Evolutionary conservation across 1,140 invertebrate species (phyloP), one percentile per base, ranked within the genome.

Genomic region (Bombus polaris): DNA sequence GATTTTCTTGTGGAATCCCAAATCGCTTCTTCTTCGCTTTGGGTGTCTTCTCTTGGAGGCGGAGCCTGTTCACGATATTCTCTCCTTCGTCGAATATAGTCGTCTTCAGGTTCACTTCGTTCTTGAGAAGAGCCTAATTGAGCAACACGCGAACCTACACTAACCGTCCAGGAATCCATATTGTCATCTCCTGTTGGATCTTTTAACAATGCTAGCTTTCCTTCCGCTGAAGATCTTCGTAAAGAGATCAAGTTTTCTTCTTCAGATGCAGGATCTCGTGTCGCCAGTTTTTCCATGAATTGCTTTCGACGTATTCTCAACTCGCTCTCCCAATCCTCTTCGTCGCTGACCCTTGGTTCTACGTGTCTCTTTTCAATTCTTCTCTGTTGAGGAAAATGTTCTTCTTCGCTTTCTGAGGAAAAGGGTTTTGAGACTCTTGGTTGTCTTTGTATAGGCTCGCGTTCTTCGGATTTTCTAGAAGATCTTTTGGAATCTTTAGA

Each of bases 141-240:
- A 6, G 92, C 89, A 3, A 91, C 79, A 0, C 77, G 80, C 25
- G 92, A 87, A 22, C 94, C 92, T 39, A 94, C 93, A 22, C 93
- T 94, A 0, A 95, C 90, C 8, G 94, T 95, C 94, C 94, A 95
- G 12, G 94, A 93, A 57, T 94, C 93, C 92, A 95, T 95, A 35
- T 93, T 94, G 12, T 92, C 88, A 2, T 91, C 92, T 15, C 85
- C 90, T 22, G 94, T 83, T 25, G 93, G 92, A 65, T 94, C 95
- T 25, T 91, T 93, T 12, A 95, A 75, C n/a, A 95, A 68, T 0
- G 95, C 95, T 70, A 94, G 90, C 80, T 94, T 95, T 8, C 95
- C 95, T 65, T 95, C 95, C 2, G 95, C 94, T 0, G 95, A 95
- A 0, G 95, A 95, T 81, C 95, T 91, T 39, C 80, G 93, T n/a